These are phyloP conservation scores for Diarsia mendica DNA, from an alignment of 2,888 invertebrate species.

Conservation along the genomic window DNA sequence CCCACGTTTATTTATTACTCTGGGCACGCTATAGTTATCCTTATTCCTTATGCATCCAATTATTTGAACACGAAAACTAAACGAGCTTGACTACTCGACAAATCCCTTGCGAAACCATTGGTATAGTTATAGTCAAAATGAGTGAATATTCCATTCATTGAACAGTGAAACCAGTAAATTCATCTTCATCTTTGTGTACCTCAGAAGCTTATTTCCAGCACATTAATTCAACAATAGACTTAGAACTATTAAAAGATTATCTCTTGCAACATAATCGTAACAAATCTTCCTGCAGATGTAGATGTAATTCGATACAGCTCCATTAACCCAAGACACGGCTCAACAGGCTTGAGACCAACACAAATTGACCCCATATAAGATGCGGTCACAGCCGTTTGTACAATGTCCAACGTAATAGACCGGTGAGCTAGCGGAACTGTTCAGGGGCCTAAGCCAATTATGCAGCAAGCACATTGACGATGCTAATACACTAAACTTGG, in stretches of 20 bases:
- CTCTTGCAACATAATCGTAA: background rate
- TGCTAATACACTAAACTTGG: constrained; percentile 36
- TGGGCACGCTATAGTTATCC: background rate
- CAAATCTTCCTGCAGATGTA: background rate
- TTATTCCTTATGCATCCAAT: constrained; percentile 30
- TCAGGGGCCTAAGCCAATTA: constrained; percentile 44
- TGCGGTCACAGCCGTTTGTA: constrained; percentile 25
- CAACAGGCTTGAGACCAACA: constrained; percentile 12
- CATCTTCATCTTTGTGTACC: background rate
- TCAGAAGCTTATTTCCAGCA: constrained; percentile 27
- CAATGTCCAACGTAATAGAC: constrained; percentile 31
- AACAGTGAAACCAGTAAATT: constrained; percentile 17
- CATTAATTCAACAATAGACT: constrained; percentile 16
- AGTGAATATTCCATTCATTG: constrained; percentile 44
- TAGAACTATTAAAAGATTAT: constrained; percentile 15
- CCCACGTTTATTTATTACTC: background rate
- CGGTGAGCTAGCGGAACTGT: constrained; percentile 26
- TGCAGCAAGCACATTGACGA: constrained; percentile 34
- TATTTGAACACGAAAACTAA: constrained; percentile 41
- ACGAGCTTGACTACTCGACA: constrained; percentile 6
- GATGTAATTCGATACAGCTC: constrained; percentile 15
- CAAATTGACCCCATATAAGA: constrained; percentile 30
- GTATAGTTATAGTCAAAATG: constrained; percentile 29
- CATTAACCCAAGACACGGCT: constrained; percentile 10
- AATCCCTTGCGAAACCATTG: constrained; percentile 43